Conservation (phyloP, 1,140 invertebrate genomes). For the Zophobas morio region DNA sequence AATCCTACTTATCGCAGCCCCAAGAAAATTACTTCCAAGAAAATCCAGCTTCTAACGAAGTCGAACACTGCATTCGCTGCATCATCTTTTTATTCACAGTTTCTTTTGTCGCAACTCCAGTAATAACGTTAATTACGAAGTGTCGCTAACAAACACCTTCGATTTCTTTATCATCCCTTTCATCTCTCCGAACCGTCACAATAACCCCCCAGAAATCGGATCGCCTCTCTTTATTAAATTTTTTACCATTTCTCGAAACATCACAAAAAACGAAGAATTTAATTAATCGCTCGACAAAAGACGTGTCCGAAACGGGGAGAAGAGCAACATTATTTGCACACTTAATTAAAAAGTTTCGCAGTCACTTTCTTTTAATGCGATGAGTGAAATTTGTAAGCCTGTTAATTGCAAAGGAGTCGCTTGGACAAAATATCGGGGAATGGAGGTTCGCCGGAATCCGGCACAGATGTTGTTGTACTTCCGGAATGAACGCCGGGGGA, state of each 20-base stretch:
- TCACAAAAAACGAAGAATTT: constrained; percentile 15
- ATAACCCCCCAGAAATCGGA: no score
- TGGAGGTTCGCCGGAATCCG: neutral
- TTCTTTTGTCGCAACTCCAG: no score
- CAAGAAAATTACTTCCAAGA: no score
- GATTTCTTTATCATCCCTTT: no score
- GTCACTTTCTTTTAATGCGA: constrained; percentile 21
- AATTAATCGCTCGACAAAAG: constrained; percentile 15
- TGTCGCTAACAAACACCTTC: no score
- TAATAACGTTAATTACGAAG: no score
- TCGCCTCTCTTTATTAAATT: constrained; percentile 14
- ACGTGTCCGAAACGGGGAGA: neutral
- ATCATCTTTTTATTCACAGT: no score
- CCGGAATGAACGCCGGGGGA: neutral
- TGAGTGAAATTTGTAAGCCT: constrained; percentile 16
- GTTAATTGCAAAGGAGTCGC: constrained; percentile 11
- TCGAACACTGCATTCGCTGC: no score
- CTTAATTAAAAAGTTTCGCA: constrained; percentile 30
- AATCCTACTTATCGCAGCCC: no score
- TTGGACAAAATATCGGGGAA: neutral
- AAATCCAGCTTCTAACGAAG: no score
- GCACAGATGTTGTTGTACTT: neutral
- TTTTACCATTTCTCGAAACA: constrained; percentile 8
- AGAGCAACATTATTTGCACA: constrained; percentile 14
- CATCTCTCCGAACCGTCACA: no score